Conservation (phyloP, 2,113 vertebrate species). For the Trogon melanurus region DNA sequence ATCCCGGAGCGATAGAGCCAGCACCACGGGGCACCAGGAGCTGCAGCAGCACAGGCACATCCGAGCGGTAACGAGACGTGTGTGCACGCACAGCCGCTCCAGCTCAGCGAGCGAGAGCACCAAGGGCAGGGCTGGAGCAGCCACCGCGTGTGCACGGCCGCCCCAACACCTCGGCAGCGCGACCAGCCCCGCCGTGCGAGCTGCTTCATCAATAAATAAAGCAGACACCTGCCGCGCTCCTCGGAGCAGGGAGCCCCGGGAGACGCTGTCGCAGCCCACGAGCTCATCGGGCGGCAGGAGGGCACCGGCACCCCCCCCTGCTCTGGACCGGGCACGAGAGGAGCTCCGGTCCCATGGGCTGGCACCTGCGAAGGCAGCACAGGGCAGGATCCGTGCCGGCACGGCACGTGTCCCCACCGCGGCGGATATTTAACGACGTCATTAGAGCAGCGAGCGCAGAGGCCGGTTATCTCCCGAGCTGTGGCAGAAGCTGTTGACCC, state of each 20-base stretch:
- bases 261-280: not conserved
- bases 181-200: not conserved
- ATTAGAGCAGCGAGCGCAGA: not conserved
- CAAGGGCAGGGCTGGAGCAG: too few relatives aligned
- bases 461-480: not conserved
- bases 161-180: too few relatives aligned
- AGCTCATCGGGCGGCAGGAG: not conserved
- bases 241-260: not conserved
- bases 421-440: not conserved
- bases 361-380: not conserved
- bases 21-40: too few relatives aligned
- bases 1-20: too few relatives aligned
- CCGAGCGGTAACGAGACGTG: too few relatives aligned
- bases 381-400: not conserved
- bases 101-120: too few relatives aligned
- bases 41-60: too few relatives aligned
- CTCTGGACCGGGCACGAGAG: rapidly evolving
- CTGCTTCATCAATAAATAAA: not conserved
- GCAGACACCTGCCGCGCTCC: not conserved
- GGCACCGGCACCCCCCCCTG: not conserved
- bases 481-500: not conserved
- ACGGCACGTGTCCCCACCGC: not conserved
- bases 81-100: too few relatives aligned
- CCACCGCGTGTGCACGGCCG: not conserved
- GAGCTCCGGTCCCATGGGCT: rapidly evolving